A percentile compares a stretch with the other conserved stretches of the same genome.
Conservation (phyloP, 2,797 vertebrate genomes). For the Sebastes diploproa region DNA sequence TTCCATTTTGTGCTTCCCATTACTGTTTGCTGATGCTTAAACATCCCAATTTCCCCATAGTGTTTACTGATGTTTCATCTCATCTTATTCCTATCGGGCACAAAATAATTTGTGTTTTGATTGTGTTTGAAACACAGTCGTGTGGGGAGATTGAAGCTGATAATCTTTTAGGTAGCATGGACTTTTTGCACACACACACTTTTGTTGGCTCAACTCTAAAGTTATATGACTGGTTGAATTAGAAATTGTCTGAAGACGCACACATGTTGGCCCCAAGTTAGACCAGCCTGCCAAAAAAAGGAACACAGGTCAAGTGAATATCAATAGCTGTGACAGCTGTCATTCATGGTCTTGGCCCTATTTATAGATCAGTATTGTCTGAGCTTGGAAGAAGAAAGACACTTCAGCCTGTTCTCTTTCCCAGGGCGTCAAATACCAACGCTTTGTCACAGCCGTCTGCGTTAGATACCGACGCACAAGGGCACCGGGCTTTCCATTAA, state of each 20-base stretch:
- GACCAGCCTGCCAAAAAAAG: conserved; percentile 25
- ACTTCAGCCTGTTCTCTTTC: not conserved
- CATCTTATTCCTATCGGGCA: not conserved
- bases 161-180: not conserved
- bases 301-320: conserved; percentile 30
- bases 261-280: not conserved
- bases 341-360: conserved; percentile 36
- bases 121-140: not conserved
- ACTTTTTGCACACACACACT: not conserved
- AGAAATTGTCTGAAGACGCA: not conserved
- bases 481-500: no score
- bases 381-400: not conserved
- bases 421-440: no score
- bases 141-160: not conserved
- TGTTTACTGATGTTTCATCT: not conserved
- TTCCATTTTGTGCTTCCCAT: conserved; percentile 9
- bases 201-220: not conserved
- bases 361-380: conserved; percentile 46
- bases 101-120: not conserved
- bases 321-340: conserved; percentile 48
- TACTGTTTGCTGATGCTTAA: conserved; percentile 17
- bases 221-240: not conserved
- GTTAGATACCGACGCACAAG: no score
- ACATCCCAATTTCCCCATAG: not conserved
- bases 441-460: no score